phyloP scores from a whole-genome alignment of 2,888 invertebrate genomes.

The Zelleria hepariella region DNA sequence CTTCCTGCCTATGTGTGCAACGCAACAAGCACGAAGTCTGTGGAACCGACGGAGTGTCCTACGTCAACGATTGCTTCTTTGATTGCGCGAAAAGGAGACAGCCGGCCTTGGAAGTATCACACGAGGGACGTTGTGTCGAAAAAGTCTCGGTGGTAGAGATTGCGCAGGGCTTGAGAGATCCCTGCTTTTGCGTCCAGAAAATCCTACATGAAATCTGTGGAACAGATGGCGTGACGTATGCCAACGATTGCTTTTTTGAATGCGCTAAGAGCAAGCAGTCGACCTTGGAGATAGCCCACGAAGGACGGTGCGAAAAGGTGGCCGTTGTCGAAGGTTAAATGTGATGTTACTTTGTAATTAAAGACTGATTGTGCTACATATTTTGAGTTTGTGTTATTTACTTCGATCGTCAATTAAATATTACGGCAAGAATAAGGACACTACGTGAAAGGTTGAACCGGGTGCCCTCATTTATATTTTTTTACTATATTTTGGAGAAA shows the following conservation, averaged over 20 bases:
- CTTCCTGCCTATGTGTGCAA: too few species aligned
- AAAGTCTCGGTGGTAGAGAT: too few species aligned
- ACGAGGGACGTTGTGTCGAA: too few species aligned
- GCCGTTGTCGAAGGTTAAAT: conserved; percentile 9
- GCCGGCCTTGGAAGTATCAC: neutral
- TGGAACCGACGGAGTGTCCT: conserved; percentile 23
- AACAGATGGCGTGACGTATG: conserved; percentile 11
- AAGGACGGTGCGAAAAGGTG: neutral
- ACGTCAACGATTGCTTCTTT: neutral
- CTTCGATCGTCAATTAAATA: too few species aligned
- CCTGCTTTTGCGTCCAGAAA: neutral
- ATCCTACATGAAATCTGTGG: conserved; percentile 9
- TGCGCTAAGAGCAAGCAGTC: neutral
- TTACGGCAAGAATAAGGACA: too few species aligned
- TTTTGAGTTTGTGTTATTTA: too few species aligned
- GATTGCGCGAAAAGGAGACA: conserved; percentile 6
- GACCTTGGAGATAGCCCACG: neutral
- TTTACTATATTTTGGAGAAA: too few species aligned
- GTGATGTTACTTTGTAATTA: too few species aligned
- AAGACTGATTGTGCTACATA: too few species aligned
- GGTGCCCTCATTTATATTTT: too few species aligned
- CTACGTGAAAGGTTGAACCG: too few species aligned
- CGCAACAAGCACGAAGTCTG: conserved; percentile 26
- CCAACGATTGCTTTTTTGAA: neutral
- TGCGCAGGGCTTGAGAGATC: too few species aligned